Conservation (phyloP, 2,888 invertebrate species). For the Cordilura impudica region DNA sequence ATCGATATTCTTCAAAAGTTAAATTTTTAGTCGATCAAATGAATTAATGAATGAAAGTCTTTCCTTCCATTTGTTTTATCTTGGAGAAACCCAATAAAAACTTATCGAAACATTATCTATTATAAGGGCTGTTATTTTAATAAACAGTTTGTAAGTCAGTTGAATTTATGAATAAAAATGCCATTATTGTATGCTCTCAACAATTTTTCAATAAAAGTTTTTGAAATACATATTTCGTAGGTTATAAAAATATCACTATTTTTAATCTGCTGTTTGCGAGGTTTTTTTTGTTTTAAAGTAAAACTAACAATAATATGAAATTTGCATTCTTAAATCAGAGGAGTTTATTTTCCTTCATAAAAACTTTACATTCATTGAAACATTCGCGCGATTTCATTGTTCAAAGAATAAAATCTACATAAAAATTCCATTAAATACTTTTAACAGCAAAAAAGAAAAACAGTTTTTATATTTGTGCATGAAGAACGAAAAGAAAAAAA, state of each 20-base stretch:
- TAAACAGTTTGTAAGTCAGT: too few species aligned
- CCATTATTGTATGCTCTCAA: background rate
- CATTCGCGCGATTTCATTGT: conserved; percentile 33
- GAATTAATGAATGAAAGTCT: too few species aligned
- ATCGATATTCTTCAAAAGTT: too few species aligned
- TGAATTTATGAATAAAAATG: background rate
- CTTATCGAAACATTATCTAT: too few species aligned
- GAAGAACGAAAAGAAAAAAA: background rate
- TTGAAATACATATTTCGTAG: too few species aligned
- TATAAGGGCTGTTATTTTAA: too few species aligned
- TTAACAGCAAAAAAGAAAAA: background rate
- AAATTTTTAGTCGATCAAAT: too few species aligned
- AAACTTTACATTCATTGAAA: conserved; percentile 14
- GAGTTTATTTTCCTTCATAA: background rate
- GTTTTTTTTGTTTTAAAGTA: conserved; percentile 4
- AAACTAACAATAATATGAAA: conserved; percentile 26
- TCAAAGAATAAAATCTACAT: conserved; percentile 40
- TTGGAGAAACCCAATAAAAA: too few species aligned
- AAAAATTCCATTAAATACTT: conserved; percentile 46
- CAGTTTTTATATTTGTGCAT: background rate
- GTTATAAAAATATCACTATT: too few species aligned
- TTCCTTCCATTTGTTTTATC: too few species aligned
- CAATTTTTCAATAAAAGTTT: too few species aligned
- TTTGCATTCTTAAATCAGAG: conserved; percentile 52
- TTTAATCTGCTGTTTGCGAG: too few species aligned